phyloP scores from a whole-genome alignment of 2,888 invertebrate genomes.

The Drosophila siamana region DNA sequence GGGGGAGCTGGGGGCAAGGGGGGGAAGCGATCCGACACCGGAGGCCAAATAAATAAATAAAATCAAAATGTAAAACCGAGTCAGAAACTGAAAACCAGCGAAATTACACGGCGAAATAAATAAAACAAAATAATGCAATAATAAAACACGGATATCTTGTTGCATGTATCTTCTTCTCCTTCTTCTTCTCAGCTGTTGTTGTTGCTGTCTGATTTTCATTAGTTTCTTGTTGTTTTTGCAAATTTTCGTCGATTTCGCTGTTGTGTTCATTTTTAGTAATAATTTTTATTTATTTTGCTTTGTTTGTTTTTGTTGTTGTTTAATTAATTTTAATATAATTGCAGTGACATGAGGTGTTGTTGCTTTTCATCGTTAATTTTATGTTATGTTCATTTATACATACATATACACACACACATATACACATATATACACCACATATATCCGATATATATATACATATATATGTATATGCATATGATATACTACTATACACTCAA shows the following conservation, averaged over 20 bases:
- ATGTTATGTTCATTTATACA: constrained; percentile 57
- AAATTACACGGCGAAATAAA: neutral
- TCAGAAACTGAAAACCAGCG: no score
- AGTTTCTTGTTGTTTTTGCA: constrained; percentile 34
- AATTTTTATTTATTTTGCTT: constrained; percentile 77
- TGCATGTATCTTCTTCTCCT: constrained; percentile 49
- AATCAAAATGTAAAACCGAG: neutral
- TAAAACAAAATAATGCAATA: constrained; percentile 21
- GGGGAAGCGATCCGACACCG: neutral
- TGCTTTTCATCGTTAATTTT: constrained; percentile 72
- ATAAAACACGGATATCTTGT: constrained; percentile 56
- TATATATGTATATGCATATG: no score
- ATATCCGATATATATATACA: no score
- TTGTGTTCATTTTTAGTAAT: constrained; percentile 66
- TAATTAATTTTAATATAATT: constrained; percentile 83
- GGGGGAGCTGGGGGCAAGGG: no score
- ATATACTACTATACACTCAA: no score
- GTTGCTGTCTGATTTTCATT: constrained; percentile 32
- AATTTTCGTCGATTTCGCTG: no score
- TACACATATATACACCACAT: constrained; percentile 31
- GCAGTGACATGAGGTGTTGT: constrained; percentile 84
- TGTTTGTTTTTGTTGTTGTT: constrained; percentile 72
- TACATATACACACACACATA: constrained; percentile 42
- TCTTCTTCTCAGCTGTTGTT: neutral
- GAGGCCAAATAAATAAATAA: constrained; percentile 1